Evolutionary conservation across 2,888 invertebrate genomes (phyloP), one percentile per base, ranked within the genome.

Genomic region (Erebia aethiops): DNA sequence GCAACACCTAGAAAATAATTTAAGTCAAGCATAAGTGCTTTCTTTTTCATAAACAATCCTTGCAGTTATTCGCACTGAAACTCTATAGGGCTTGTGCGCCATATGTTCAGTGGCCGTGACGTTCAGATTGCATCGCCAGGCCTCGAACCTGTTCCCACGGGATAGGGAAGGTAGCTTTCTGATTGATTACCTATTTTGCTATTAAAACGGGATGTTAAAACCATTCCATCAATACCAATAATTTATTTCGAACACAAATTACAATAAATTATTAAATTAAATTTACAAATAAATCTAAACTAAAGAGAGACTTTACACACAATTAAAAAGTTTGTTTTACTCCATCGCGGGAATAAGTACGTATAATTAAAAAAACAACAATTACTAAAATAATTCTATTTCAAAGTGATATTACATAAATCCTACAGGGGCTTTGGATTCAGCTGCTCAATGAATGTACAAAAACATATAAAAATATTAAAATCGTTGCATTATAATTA

Each of bases 391-490:
- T 49, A 26, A 9, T 16, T 58, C 46, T 74, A 75, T 68, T 51
- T 52, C 72, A 68, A 61, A 77, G 69, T 75, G 75, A 35, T 26
- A 76, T 76, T 69, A 5, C 26, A 74, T 70, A 76, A 76, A 68
- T 67, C 76, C 81, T 85, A 83, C 77, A 65, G 76, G 80, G 80
- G 80, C 88, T 88, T 88, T 88, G 88, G 88, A 81, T 80, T 80
- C 79, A 88, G 88, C 88, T 88, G 67, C 35, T 49, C 1, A 16
- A 60, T 58, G 58, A 26, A 67, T 67, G 67, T 67, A 67, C 67
- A 67, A 41, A 65, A 43, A 49, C 9, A 58, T 52, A 16, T 57
- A 67, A 46, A 52, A 52, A 35, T 18, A 64, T 16, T 58, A 67
- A 35, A 35, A 16, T 58, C 58, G 58, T 67, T 66, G 56, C 43